phyloP scores from a whole-genome alignment of 2,113 vertebrate genomes.

The Gymnogyps californianus region DNA sequence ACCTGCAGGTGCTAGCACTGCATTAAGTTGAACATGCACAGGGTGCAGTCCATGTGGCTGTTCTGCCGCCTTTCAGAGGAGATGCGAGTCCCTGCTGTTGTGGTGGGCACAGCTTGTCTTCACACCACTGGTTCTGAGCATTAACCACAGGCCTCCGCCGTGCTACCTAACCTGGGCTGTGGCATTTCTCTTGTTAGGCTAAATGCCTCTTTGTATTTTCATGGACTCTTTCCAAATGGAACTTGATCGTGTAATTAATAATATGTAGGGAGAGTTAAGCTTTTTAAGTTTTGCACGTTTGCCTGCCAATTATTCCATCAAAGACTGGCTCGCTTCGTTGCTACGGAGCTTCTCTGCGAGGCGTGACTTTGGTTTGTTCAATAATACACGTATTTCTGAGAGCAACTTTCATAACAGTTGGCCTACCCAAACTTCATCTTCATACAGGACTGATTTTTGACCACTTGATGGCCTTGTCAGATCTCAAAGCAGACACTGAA shows the following conservation, averaged over 20 bases:
- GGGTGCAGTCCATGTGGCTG: accelerated
- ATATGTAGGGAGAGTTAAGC: neutral
- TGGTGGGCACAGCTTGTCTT: neutral
- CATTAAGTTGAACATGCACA: neutral
- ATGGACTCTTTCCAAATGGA: neutral
- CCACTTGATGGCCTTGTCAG: accelerated
- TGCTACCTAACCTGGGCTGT: neutral
- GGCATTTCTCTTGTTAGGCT: neutral
- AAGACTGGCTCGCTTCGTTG: neutral
- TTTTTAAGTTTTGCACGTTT: neutral
- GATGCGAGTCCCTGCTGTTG: neutral
- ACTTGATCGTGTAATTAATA: neutral
- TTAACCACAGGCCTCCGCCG: neutral
- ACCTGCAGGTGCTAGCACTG: neutral
- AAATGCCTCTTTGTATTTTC: neutral
- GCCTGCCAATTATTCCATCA: neutral
- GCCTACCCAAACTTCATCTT: neutral
- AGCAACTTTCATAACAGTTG: neutral
- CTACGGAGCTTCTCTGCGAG: neutral
- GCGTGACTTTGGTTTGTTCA: neutral
- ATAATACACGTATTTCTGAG: neutral
- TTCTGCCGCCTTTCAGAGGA: neutral
- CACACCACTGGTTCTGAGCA: accelerated
- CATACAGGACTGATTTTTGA: neutral
- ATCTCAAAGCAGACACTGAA: neutral